Base-by-base conservation (phyloP, 2,888 invertebrate species). In the Ormyrus rosae region DNA sequence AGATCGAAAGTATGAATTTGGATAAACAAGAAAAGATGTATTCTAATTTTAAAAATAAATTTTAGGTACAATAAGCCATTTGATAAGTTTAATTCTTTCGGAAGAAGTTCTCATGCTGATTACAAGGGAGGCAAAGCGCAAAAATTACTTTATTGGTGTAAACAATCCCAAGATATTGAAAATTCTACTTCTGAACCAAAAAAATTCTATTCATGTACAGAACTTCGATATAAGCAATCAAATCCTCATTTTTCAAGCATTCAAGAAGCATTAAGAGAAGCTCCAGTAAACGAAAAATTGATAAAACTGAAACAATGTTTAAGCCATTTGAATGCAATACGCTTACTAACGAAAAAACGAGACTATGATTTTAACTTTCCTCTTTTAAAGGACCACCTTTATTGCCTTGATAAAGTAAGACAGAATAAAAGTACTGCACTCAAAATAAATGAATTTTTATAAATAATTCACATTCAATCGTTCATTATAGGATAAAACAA, bases 11-110 rank as follows among this genome's bases (percentile, higher is more conserved):
- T 75, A 71, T 13, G 48, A 69, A 45, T 11, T 63, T 63, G 45
- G 5, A 51, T 19, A 48, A 58, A 50, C 56, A 67, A 64, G 11
- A 55, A 63, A 64, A 3, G 6, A 19, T 46, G 19, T 19, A 19
- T 10, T 63, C 9, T 7, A 45, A 64, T 45, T 61, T 11, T 19
- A 19, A 19, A 19, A 9, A 53, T 51, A 61, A 61, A 11, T 45
- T 19, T 19, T 45, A 78, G 78, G 8, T 73, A 78, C 19, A 5
- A 53, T 11, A 55, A 53, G 34, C 78, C 78, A 5, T 78, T 73
- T 13, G n/a, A n/a, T 64, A 72, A 73, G 19, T 6, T 48, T 19
- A 13, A 5, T 45, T 34, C 19, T 13, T 78, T 61, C 56, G 78
- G 78, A 48, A 78, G 61, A 73, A 6, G 0, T 8, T 51, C 60